Base-by-base conservation (phyloP, 2,113 vertebrate species). In the Mesembrinibis cayennensis region DNA sequence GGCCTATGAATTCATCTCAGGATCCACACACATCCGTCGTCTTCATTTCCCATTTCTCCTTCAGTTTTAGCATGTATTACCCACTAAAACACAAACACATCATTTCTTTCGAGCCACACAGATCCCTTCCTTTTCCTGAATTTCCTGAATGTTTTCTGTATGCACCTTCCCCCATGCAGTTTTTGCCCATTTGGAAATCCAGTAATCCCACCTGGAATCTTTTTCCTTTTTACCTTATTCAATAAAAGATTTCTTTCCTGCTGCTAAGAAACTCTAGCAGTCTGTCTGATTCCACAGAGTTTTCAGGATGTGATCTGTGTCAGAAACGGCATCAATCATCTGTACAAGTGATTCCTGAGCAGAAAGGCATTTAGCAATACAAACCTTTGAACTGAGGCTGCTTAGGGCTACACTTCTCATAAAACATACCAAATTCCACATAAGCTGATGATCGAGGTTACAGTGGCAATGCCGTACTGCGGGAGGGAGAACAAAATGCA, bases 111-210 rank as follows among this genome's bases (percentile, higher is more conserved):
- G 32, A 72, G 61, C 3, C 56, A 89, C 23, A 36, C 11, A 23
- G 69, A 74, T 87, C 15, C 47, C 22, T 53, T 89, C 12, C 36
- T 73, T 89, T 77, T 69, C 87, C 17, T 50, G 22, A 32, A 19
- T n/a, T 62, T 19, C 44, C 49, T 53, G 34, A 74, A 78, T 34
- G 7, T 66, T 71, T 81, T 71, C 59, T 62, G 6, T 15, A 30
- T 22, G 34, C 40, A 56, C 4, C 38, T 56, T 81, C 38, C 40
- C 19, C 29, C 7, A 11, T 0, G 0, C 18, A 58, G 17, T 20
- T 82, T 78, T 84, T 89, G 27, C 9, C 45, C 12, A 40, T 69
- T 72, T 76, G 32, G 52, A 81, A 66, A 83, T 45, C 38, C n/a
- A 78, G 21, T 56, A 83, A 86, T 59, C 19, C 27, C 69, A 65